phyloP scores from a whole-genome alignment of 1,140 invertebrate species.

The Drosophila paulistorum region DNA sequence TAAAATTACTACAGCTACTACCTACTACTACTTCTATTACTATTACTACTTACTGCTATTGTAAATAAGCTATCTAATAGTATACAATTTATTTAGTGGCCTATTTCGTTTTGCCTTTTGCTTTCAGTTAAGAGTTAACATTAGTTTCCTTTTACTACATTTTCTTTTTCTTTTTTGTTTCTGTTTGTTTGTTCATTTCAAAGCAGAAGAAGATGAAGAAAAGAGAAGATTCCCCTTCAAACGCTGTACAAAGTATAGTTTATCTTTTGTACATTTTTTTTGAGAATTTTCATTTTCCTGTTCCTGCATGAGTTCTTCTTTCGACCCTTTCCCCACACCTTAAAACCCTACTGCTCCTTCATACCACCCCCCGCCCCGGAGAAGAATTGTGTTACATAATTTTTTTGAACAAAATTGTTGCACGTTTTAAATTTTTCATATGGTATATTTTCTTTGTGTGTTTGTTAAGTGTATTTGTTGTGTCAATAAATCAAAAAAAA shows the following conservation, averaged over 20 bases:
- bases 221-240: conserved; percentile 15
- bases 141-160: neutral
- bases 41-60: conserved; percentile 32
- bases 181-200: neutral
- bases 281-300: conserved; percentile 30
- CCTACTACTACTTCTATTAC: neutral
- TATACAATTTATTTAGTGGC: conserved; percentile 3
- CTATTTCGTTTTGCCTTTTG: conserved; percentile 19
- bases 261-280: neutral
- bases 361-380: neutral
- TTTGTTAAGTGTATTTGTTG: conserved; percentile 58
- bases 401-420: conserved; percentile 39
- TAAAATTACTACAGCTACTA: neutral
- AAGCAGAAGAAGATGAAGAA: conserved; percentile 8
- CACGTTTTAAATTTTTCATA: conserved; percentile 49
- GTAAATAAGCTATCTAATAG: conserved; percentile 43
- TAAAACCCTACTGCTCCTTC: neutral
- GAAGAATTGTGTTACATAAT: neutral
- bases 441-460: conserved; percentile 49
- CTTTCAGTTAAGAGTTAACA: conserved; percentile 21
- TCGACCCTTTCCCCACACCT: neutral
- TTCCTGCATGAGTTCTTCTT: conserved; percentile 40
- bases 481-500: conserved; percentile 23
- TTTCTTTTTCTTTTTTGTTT: neutral
- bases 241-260: conserved; percentile 41